phyloP scores from a whole-genome alignment of 2,797 vertebrate genomes.

The Sphaeramia orbicularis region DNA sequence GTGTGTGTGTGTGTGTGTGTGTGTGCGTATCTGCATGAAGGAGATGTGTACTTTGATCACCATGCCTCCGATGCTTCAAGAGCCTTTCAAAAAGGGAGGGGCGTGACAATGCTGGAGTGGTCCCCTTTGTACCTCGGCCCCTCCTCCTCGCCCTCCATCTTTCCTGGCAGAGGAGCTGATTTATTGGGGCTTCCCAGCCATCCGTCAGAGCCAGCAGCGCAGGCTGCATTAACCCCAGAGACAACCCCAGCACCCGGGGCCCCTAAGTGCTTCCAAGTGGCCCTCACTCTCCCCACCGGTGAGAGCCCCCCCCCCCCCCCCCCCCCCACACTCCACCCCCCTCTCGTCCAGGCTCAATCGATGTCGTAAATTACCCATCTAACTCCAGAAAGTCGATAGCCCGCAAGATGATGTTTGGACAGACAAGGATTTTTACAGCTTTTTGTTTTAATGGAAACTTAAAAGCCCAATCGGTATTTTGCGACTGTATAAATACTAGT shows the following conservation, averaged over 20 bases:
- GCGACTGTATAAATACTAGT: not conserved
- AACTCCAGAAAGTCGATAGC: conserved; percentile 70
- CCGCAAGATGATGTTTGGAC: conserved; percentile 61
- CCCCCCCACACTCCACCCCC: conserved; percentile 36
- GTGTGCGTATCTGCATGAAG: conserved; percentile 35
- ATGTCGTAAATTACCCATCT: conserved; percentile 80
- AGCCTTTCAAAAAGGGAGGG: conserved; percentile 66
- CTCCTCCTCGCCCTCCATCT: conserved; percentile 66
- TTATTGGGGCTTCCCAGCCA: conserved; percentile 82
- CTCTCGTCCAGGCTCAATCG: conserved; percentile 54
- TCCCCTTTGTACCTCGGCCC: conserved; percentile 67
- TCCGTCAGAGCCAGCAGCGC: conserved; percentile 76
- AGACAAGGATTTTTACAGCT: conserved; percentile 55
- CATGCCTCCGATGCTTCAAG: conserved; percentile 61
- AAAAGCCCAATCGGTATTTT: conserved; percentile 28
- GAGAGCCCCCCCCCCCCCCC: conserved; percentile 56
- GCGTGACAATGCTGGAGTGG: conserved; percentile 66
- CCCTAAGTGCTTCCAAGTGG: conserved; percentile 84
- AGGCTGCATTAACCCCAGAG: conserved; percentile 84
- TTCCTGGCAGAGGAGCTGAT: conserved; percentile 81
- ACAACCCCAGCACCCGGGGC: conserved; percentile 75
- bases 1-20: conserved; percentile 22
- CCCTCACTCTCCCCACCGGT: conserved; percentile 62
- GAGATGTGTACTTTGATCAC: conserved; percentile 60
- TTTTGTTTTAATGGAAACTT: conserved; percentile 53